Conservation (phyloP, 2,797 vertebrate genomes). For the Halcyon chelicuti region DNA sequence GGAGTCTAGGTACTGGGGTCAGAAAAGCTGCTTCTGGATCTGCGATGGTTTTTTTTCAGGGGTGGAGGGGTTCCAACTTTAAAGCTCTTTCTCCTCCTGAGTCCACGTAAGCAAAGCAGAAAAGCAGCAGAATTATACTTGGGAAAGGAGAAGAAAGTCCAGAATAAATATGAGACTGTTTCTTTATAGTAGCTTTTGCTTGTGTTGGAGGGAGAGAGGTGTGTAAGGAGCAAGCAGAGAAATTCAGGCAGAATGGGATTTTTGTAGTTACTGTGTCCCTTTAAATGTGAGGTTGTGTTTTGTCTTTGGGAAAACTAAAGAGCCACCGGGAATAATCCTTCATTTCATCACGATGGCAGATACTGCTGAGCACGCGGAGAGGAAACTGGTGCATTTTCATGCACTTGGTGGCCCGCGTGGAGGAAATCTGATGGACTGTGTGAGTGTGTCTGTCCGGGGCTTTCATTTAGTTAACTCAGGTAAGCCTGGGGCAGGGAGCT, state of each 20-base stretch:
- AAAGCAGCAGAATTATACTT: not conserved
- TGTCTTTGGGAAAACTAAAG: not conserved
- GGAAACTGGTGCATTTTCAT: not conserved
- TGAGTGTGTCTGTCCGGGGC: not conserved
- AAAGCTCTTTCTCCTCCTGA: not conserved
- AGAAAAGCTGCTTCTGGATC: not conserved
- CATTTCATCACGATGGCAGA: not conserved
- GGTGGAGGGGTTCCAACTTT: not conserved
- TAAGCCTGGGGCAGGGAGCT: not conserved
- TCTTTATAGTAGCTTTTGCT: not conserved
- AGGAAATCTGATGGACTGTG: not conserved
- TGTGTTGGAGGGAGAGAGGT: not conserved
- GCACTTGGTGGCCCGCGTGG: not conserved
- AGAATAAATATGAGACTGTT: not conserved
- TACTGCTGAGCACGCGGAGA: not conserved
- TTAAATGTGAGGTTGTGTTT: not conserved
- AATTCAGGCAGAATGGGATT: not conserved
- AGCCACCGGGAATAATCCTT: not conserved
- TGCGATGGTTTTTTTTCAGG: not conserved
- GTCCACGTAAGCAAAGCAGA: not conserved
- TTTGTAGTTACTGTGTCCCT: not conserved
- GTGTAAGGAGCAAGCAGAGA: not conserved
- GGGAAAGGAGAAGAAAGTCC: not conserved
- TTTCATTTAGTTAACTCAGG: not conserved
- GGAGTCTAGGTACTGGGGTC: not conserved